Conservation (phyloP, 2,797 vertebrate genomes). For the Menidia menidia region DNA sequence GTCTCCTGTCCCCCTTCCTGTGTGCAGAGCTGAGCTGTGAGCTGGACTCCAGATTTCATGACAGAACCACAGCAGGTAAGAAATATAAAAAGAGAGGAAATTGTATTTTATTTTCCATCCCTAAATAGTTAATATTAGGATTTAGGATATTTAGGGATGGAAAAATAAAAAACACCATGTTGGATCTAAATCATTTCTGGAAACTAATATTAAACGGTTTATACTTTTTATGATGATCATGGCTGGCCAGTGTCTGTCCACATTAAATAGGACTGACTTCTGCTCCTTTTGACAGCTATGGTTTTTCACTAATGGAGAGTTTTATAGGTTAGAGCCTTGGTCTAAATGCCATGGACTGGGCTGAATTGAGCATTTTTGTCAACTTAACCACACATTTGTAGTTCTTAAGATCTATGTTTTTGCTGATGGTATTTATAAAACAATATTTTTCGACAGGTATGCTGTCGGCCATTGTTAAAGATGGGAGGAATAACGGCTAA, state of each 20-base stretch:
- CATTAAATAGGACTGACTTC: background rate
- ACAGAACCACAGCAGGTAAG: conserved; percentile 89
- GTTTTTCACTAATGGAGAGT: background rate
- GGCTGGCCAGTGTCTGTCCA: background rate
- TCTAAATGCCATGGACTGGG: no score
- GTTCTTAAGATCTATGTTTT: no score
- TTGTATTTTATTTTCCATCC: background rate
- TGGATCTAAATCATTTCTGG: background rate
- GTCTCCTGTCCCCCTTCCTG: background rate
- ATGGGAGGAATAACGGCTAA: no score
- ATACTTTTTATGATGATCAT: background rate
- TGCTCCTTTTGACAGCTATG: background rate
- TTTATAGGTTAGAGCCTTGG: no score
- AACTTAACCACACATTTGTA: no score
- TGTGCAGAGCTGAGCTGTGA: conserved; percentile 90
- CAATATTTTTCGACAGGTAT: no score
- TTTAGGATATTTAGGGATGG: no score
- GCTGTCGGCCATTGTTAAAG: no score
- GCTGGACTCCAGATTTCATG: conserved; percentile 89
- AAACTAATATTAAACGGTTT: background rate
- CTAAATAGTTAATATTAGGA: no score
- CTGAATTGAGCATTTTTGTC: no score
- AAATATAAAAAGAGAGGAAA: conserved; percentile 3
- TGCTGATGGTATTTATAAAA: no score
- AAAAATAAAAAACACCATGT: background rate